Percentiles rank a stretch among this genome's conserved stretches.
Conservation (phyloP, 2,113 vertebrate species). For the Datnioides undecimradiatus region DNA sequence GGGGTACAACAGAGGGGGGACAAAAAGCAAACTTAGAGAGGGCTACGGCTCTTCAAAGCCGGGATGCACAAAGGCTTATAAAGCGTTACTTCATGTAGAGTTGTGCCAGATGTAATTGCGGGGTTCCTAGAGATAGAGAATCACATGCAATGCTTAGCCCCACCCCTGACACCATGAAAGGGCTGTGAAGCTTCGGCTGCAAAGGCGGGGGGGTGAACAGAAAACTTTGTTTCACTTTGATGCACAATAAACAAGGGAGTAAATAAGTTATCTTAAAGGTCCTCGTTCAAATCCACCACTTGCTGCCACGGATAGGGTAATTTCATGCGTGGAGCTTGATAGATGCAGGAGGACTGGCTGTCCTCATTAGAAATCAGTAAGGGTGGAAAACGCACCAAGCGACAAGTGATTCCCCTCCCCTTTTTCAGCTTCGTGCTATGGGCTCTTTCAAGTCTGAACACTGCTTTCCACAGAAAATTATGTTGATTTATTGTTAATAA, state of each 20-base stretch:
- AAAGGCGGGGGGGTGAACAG: conserved; percentile 33
- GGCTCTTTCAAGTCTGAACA: conserved; percentile 72
- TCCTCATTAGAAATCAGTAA: conserved; percentile 52
- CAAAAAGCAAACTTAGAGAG: conserved; percentile 84
- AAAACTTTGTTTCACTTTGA: conserved; percentile 80
- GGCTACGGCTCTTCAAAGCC: conserved; percentile 81
- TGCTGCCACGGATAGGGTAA: conserved; percentile 62
- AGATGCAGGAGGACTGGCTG: conserved; percentile 62
- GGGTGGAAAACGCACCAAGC: conserved; percentile 48
- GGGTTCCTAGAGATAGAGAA: conserved; percentile 82
- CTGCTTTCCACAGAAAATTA: conserved; percentile 68
- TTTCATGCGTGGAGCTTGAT: conserved; percentile 64
- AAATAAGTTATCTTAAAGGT: conserved; percentile 77
- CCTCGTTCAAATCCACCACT: conserved; percentile 69
- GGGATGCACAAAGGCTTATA: conserved; percentile 82
- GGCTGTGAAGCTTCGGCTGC: conserved; percentile 62
- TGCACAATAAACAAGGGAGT: conserved; percentile 76
- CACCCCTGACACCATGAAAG: conserved; percentile 78
- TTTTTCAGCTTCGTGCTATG: conserved; percentile 47
- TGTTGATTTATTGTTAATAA: conserved; percentile 79
- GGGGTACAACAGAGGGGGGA: conserved; percentile 64
- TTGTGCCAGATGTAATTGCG: conserved; percentile 87
- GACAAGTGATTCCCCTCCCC: conserved; percentile 68
- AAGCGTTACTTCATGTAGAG: conserved; percentile 86
- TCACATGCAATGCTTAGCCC: conserved; percentile 72